Evolutionary conservation across 2,797 vertebrate genomes (phyloP).

Genomic region (Anisognathus igniventris): DNA sequence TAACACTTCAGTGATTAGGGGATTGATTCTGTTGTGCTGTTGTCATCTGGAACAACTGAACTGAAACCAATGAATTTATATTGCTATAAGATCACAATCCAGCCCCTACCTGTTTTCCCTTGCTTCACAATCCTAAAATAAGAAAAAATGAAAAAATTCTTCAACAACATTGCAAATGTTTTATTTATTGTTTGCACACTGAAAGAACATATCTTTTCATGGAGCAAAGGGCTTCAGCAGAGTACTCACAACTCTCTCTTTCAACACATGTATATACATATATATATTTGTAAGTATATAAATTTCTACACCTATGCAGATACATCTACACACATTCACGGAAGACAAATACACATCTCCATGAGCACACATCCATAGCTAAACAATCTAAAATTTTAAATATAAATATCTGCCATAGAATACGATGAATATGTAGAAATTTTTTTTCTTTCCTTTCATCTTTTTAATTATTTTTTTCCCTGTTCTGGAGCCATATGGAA

Average conservation of each 20-base stretch:
- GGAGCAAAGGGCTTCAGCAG: neutral
- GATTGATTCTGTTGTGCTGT: neutral
- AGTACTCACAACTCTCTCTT: neutral
- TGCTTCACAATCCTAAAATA: neutral
- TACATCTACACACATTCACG: fast-evolving
- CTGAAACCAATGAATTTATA: neutral
- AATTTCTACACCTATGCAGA: fast-evolving
- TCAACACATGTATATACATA: neutral
- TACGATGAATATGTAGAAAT: neutral
- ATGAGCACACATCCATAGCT: neutral
- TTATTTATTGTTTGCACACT: neutral
- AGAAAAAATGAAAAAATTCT: neutral
- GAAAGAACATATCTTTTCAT: neutral
- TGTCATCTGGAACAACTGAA: slow-evolving; percentile 29
- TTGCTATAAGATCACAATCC: neutral
- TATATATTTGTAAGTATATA: neutral
- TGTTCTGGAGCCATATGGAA: neutral
- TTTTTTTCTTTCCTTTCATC: neutral
- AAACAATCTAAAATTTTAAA: neutral
- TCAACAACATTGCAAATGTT: neutral
- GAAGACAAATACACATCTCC: no score
- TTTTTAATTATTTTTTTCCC: neutral
- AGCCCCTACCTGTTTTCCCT: neutral
- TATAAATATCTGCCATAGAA: neutral
- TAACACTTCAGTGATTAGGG: neutral